A percentile compares a stretch with the other conserved stretches of the same genome.
Conservation (phyloP, 2,797 vertebrate genomes). For the Chiloscyllium punctatum region DNA sequence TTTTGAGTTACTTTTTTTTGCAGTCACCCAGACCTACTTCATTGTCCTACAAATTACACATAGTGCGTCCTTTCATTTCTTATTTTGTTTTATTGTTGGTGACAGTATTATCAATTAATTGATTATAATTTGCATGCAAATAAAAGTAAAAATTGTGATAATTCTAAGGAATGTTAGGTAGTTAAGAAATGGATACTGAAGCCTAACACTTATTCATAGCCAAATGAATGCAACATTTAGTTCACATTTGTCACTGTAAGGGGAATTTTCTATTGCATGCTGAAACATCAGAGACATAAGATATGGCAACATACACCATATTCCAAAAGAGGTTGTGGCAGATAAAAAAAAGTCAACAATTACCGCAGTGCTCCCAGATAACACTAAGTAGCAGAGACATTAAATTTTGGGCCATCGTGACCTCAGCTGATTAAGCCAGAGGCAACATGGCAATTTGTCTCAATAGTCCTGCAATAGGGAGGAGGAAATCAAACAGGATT, state of each 20-base stretch:
- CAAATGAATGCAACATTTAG: conserved; percentile 1
- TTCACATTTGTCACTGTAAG: neutral
- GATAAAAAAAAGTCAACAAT: neutral
- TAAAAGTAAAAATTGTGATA: neutral
- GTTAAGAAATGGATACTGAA: neutral
- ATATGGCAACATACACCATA: neutral
- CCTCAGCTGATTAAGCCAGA: neutral
- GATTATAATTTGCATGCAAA: neutral
- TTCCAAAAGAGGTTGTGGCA: neutral
- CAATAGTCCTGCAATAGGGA: neutral
- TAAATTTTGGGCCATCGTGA: neutral
- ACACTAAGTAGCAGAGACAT: neutral
- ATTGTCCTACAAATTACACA: neutral
- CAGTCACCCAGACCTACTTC: neutral
- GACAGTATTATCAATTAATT: neutral
- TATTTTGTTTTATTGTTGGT: neutral
- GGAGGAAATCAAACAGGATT: neutral
- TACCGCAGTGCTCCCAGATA: neutral
- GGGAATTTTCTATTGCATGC: neutral
- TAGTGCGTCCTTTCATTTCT: neutral
- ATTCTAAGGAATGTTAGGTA: neutral
- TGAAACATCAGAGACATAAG: neutral
- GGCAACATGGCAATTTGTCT: neutral
- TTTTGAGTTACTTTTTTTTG: neutral
- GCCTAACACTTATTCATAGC: neutral